phyloP scores from a whole-genome alignment of 92 coral and sea anemone species.

The Parazoanthus darwini region DNA sequence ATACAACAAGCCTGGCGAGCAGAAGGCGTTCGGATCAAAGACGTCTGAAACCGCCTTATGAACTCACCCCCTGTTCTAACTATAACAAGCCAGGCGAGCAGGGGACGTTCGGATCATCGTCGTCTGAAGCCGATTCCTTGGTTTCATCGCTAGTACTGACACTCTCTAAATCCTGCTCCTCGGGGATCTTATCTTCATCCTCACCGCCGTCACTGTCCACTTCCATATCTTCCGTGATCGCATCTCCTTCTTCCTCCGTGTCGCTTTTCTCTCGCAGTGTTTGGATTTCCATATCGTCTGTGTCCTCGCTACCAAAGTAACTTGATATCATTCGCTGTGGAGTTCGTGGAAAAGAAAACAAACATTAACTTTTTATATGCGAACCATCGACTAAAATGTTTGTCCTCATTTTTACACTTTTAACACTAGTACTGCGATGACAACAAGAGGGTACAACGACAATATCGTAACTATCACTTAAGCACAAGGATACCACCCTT shows the following conservation, averaged over 20 bases:
- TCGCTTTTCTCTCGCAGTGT: neutral
- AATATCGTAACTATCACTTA: no score
- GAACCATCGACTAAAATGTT: no score
- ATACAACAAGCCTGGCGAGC: conserved; percentile 8
- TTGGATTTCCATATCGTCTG: conserved; percentile 30
- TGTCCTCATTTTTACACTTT: no score
- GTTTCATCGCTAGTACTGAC: conserved; percentile 26
- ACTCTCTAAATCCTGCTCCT: conserved; percentile 28
- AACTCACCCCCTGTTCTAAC: neutral
- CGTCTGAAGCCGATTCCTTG: conserved; percentile 25
- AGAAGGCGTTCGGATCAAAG: neutral
- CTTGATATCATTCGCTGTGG: conserved; percentile 37
- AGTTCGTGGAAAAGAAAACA: neutral
- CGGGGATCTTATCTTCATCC: conserved; percentile 21
- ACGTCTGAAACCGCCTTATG: neutral
- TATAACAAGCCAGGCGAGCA: conserved; percentile 18
- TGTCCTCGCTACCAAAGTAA: conserved; percentile 34
- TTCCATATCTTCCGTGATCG: neutral
- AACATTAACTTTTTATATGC: neutral
- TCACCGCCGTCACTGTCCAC: conserved; percentile 6
- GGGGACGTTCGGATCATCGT: neutral
- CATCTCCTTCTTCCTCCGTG: neutral
- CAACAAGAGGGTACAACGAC: no score
- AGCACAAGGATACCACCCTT: no score
- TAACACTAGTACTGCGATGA: no score